phyloP scores from a whole-genome alignment of 2,797 vertebrate species.

The Bradypodion ventrale region DNA sequence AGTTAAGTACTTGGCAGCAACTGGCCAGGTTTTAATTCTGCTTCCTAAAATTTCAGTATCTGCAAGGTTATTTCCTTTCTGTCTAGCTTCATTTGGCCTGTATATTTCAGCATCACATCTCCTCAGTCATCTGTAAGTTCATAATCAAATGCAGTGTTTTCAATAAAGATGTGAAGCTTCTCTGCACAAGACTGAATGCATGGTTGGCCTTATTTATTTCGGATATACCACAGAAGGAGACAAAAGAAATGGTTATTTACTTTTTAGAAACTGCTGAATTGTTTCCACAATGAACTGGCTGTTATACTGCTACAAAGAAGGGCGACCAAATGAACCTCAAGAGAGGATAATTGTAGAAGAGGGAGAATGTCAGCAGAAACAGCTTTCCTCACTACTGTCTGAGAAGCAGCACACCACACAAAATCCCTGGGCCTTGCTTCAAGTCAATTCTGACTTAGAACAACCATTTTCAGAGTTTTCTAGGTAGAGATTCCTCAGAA shows the following conservation, averaged over 20 bases:
- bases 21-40: conserved; percentile 45
- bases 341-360: not conserved
- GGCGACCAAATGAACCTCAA: not conserved
- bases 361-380: not conserved
- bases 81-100: not conserved
- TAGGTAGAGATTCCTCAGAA: too few relatives aligned
- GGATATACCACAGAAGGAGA: not conserved
- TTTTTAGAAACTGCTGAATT: not conserved
- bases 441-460: too few relatives aligned
- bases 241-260: not conserved
- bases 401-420: not conserved
- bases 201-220: not conserved
- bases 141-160: conserved; percentile 9
- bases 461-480: too few relatives aligned
- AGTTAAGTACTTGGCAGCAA: conserved; percentile 18
- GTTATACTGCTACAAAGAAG: not conserved
- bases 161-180: not conserved
- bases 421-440: too few relatives aligned
- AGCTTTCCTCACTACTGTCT: not conserved
- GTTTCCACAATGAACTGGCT: not conserved
- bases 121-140: not conserved
- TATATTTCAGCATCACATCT: not conserved
- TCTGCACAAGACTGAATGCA: not conserved
- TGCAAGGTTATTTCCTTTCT: not conserved
- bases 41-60: conserved; percentile 28